Percentiles rank a stretch among this genome's conserved stretches.
Conservation (phyloP, 2,888 invertebrate genomes). For the Volucella inanis region DNA sequence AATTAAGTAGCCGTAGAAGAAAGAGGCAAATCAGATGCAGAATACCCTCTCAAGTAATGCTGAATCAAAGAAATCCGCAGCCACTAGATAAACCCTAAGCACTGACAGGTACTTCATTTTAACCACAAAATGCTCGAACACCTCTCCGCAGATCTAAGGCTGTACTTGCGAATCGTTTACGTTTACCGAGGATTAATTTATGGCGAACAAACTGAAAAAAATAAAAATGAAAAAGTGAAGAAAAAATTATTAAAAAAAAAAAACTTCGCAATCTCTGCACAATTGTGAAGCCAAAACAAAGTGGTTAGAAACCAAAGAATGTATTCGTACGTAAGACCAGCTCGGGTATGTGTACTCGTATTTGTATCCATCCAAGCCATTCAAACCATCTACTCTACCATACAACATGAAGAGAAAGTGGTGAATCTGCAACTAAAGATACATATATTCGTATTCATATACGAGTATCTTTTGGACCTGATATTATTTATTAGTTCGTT, state of each 20-base stretch:
- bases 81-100: slow-evolving; percentile 39
- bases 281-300: slow-evolving; percentile 45
- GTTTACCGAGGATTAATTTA: slow-evolving; percentile 49
- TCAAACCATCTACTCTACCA: slow-evolving; percentile 12
- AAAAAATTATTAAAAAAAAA: slow-evolving; percentile 19
- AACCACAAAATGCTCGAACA: slow-evolving; percentile 59
- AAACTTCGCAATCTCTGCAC: slow-evolving; percentile 26
- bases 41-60: neutral
- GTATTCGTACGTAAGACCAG: slow-evolving; percentile 6
- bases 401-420: slow-evolving; percentile 65
- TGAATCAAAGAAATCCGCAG: slow-evolving; percentile 30
- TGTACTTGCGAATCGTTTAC: slow-evolving; percentile 27
- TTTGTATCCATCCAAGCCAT: slow-evolving; percentile 17
- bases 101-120: slow-evolving; percentile 41
- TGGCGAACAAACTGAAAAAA: slow-evolving; percentile 7
- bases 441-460: slow-evolving; percentile 32
- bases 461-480: slow-evolving; percentile 66
- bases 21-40: neutral
- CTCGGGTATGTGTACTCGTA: neutral
- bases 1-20: slow-evolving; percentile 13
- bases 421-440: slow-evolving; percentile 62
- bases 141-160: slow-evolving; percentile 40
- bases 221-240: slow-evolving; percentile 12
- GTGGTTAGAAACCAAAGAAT: slow-evolving; percentile 59
- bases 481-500: slow-evolving; percentile 72